Evolutionary conservation across 2,888 invertebrate species (phyloP).

Genomic region (Atrina japonica): DNA sequence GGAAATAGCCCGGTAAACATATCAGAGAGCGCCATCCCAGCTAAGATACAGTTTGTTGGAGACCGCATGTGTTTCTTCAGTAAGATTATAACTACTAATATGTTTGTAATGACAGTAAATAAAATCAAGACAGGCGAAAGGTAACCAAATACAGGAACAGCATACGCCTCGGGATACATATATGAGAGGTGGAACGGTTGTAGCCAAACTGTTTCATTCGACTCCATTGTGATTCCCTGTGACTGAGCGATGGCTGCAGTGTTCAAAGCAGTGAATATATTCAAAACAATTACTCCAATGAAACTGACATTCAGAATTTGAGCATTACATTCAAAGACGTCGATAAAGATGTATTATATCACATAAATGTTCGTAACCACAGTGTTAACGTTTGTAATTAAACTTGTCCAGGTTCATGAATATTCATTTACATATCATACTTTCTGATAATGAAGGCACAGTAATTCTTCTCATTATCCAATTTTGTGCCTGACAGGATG

Average conservation of each 20-base stretch:
- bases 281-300: not conserved
- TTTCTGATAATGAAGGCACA: too few relatives aligned
- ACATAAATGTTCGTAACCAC: too few relatives aligned
- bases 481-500: too few relatives aligned
- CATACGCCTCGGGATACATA: constrained; percentile 59
- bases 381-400: too few relatives aligned
- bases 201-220: not conserved
- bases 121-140: constrained; percentile 92
- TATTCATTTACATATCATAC: too few relatives aligned
- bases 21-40: constrained; percentile 98
- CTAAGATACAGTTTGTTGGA: constrained; percentile 94
- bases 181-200: constrained; percentile 11
- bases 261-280: too few relatives aligned
- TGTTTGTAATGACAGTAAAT: constrained; percentile 94
- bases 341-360: too few relatives aligned
- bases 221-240: too few relatives aligned
- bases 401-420: too few relatives aligned
- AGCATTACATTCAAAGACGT: too few relatives aligned
- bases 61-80: constrained; percentile 94
- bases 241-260: too few relatives aligned
- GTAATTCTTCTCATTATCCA: too few relatives aligned
- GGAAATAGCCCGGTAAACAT: constrained; percentile 88
- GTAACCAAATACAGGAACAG: constrained; percentile 86
- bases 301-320: not conserved
- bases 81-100: constrained; percentile 93